phyloP scores from a whole-genome alignment of 2,113 vertebrate genomes.

The Dolichotis patagonum region DNA sequence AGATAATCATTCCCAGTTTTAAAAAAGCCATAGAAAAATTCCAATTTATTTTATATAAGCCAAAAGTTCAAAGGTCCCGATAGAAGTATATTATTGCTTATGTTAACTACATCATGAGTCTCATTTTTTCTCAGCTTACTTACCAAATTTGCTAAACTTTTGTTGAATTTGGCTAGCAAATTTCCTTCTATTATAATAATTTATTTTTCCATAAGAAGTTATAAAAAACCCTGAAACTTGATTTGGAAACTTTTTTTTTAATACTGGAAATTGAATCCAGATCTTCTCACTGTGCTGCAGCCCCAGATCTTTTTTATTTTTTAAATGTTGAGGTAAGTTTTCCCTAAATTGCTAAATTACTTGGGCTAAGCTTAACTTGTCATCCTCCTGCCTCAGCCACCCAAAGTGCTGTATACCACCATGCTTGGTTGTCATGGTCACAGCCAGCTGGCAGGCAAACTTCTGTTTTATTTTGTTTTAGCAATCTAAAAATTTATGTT shows the following conservation, averaged over 20 bases:
- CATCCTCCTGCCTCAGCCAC: not conserved
- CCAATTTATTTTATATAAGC: not conserved
- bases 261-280: not conserved
- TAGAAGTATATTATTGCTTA: not conserved
- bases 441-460: not conserved
- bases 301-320: not conserved
- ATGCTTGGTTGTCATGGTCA: not conserved
- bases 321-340: not conserved
- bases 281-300: not conserved
- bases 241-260: not conserved
- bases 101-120: not conserved
- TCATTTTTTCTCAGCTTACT: not conserved
- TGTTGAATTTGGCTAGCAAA: not conserved
- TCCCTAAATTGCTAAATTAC: not conserved
- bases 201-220: not conserved
- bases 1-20: not conserved
- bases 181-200: conserved; percentile 35
- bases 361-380: not conserved
- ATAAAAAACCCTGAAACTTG: not conserved
- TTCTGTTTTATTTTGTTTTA: not conserved
- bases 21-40: not conserved
- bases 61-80: not conserved
- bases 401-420: not conserved
- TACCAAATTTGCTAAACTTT: not conserved
- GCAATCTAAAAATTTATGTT: not conserved